A percentile compares a stretch with the other conserved stretches of the same genome.
Conservation (phyloP, 2,113 vertebrate genomes). For the Globicephala melas region DNA sequence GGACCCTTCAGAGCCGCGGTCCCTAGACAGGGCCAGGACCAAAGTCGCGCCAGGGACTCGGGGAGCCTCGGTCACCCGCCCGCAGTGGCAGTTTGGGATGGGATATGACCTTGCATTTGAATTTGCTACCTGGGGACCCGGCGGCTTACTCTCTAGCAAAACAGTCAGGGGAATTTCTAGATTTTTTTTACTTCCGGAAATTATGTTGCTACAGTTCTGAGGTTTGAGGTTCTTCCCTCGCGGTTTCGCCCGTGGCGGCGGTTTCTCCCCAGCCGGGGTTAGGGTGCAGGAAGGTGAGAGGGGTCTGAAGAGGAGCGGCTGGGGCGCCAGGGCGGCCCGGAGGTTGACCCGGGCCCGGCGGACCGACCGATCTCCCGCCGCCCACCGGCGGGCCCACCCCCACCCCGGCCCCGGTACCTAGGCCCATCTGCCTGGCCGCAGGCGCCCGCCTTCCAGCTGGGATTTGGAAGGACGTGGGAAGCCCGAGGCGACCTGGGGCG, state of each 20-base stretch:
- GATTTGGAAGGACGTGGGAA: neutral
- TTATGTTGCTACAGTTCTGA: neutral
- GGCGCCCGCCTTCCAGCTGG: neutral
- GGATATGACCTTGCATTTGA: slow-evolving; percentile 73
- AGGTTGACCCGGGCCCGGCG: neutral
- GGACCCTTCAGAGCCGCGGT: neutral
- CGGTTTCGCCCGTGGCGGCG: neutral
- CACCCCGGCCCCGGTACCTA: neutral
- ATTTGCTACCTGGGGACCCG: slow-evolving; percentile 24
- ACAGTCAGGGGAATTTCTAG: neutral
- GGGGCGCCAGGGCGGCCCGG: neutral
- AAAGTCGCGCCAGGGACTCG: neutral
- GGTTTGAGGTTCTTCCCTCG: neutral
- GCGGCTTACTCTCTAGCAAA: neutral
- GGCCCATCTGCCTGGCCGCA: neutral
- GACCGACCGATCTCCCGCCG: neutral
- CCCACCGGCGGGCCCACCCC: neutral
- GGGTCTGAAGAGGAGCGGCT: too few species aligned
- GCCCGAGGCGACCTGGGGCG: neutral
- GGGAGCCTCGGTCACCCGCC: neutral
- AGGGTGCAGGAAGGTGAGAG: neutral
- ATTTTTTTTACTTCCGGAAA: neutral
- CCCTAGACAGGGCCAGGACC: neutral
- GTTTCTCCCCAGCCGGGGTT: neutral
- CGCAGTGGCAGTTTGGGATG: neutral